Percentiles rank a stretch among this genome's conserved stretches.
These are phyloP conservation scores for Porites divaricata DNA, from an alignment of 92 coral and sea anemone species.

Conservation along the genomic window DNA sequence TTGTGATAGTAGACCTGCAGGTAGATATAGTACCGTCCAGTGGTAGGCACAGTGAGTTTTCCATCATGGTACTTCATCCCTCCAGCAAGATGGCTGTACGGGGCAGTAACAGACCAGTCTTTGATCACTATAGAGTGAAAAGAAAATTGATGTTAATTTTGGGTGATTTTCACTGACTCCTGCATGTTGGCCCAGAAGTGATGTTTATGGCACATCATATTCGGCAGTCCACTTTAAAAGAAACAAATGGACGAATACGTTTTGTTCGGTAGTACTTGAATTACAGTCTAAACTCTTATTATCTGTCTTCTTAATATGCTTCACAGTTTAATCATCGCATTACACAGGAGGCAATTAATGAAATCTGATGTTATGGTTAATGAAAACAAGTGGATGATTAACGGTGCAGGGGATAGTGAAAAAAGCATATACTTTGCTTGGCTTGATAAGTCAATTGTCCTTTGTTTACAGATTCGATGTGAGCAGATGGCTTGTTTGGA, in stretches of 20 bases:
- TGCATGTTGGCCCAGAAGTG: no score
- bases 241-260: no score
- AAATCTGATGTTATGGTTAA: no score
- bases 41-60: background rate
- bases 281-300: no score
- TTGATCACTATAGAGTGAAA: background rate
- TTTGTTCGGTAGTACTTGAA: no score
- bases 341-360: no score
- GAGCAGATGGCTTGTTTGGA: background rate
- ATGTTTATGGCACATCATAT: no score
- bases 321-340: no score
- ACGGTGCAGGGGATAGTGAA: no score
- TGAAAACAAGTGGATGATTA: no score
- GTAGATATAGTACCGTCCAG: constrained; percentile 1
- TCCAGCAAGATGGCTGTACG: constrained; percentile 1
- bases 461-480: background rate
- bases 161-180: background rate
- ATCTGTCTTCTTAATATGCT: no score
- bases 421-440: background rate
- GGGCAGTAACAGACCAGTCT: background rate
- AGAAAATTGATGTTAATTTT: background rate
- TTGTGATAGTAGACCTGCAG: background rate
- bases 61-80: background rate
- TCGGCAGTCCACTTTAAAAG: no score
- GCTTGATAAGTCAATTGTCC: background rate